phyloP scores from a whole-genome alignment of 1,140 invertebrate species.

The Cataglyphis hispanica region DNA sequence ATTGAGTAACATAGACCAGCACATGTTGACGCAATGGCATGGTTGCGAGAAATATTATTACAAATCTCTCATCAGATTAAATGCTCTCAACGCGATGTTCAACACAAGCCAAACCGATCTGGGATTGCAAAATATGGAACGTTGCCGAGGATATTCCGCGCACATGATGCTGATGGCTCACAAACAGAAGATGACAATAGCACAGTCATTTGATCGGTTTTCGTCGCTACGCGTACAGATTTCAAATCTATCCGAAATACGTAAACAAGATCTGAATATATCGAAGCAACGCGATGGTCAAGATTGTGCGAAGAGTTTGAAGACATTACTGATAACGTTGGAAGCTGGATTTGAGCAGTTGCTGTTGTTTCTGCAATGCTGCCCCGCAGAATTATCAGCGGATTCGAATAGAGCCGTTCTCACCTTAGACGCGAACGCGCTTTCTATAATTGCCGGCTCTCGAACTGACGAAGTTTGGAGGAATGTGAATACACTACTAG shows the following conservation, averaged over 20 bases:
- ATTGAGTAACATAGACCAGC: constrained; percentile 51
- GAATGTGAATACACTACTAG: constrained; percentile 83
- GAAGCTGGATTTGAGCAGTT: constrained; percentile 88
- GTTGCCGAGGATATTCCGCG: constrained; percentile 93
- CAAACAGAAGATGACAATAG: constrained; percentile 84
- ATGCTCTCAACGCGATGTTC: constrained; percentile 89
- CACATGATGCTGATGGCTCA: constrained; percentile 89
- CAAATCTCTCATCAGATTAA: constrained; percentile 90
- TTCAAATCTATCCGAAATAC: constrained; percentile 69
- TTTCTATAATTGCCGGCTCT: constrained; percentile 81
- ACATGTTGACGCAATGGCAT: constrained; percentile 89
- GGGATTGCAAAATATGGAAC: constrained; percentile 92
- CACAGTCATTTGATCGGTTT: constrained; percentile 80
- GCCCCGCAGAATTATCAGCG: constrained; percentile 86
- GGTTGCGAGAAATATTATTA: constrained; percentile 93
- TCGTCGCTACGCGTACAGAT: constrained; percentile 81
- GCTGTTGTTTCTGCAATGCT: constrained; percentile 87
- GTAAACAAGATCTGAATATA: constrained; percentile 62
- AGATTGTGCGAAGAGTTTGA: constrained; percentile 80
- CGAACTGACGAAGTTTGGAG: constrained; percentile 87
- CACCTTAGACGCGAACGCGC: constrained; percentile 76
- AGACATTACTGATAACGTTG: constrained; percentile 85
- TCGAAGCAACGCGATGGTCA: constrained; percentile 72
- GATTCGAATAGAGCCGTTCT: constrained; percentile 72
- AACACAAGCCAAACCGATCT: constrained; percentile 92